A percentile compares a stretch with the other conserved stretches of the same genome.
These are phyloP conservation scores for Agrochola lychnidis DNA, from an alignment of 2,888 invertebrate genomes.

Conservation along the genomic window DNA sequence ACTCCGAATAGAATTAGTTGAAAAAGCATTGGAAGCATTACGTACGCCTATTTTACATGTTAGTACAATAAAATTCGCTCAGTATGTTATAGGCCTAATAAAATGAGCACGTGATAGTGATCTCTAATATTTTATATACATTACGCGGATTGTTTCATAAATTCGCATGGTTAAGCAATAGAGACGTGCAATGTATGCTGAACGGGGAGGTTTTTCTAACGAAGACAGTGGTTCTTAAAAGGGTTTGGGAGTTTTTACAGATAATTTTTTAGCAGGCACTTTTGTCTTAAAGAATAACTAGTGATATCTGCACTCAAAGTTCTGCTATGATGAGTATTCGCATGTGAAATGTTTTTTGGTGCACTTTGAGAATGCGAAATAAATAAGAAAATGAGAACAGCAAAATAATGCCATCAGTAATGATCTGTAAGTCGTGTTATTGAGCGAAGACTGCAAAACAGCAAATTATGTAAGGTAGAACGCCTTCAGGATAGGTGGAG, in stretches of 20 bases:
- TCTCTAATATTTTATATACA: conserved; percentile 67
- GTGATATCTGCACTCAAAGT: not conserved
- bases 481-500: not conserved
- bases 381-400: not conserved
- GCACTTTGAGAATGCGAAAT: not conserved
- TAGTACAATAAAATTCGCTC: conserved; percentile 62
- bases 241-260: conserved; percentile 13
- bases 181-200: conserved; percentile 62
- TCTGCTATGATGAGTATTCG: no score
- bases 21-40: conserved; percentile 49
- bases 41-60: conserved; percentile 58
- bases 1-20: conserved; percentile 51
- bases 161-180: conserved; percentile 63
- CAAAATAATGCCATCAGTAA: no score
- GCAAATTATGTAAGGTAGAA: not conserved
- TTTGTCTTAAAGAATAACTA: no score
- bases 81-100: conserved; percentile 62
- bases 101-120: conserved; percentile 64
- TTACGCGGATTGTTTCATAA: conserved; percentile 66
- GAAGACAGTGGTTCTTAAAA: conserved; percentile 33
- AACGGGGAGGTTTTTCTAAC: conserved; percentile 33
- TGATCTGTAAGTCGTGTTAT: not conserved
- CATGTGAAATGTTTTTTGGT: no score
- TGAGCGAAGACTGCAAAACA: not conserved
- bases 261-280: not conserved